Evolutionary conservation across 1,140 invertebrate species (phyloP).

Genomic region (Daktulosphaira vitifoliae): DNA sequence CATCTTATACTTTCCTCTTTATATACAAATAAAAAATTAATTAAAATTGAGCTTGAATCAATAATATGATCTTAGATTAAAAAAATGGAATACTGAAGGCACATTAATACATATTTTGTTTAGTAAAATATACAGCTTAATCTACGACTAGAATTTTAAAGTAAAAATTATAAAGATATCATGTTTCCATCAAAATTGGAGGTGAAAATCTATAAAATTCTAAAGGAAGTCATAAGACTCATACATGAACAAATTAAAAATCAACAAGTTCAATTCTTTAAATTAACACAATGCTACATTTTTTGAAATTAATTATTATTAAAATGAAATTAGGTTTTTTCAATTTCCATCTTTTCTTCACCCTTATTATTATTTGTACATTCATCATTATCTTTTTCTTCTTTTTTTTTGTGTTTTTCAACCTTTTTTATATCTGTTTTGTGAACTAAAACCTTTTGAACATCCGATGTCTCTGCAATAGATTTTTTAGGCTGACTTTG

Average conservation of each 20-base stretch:
- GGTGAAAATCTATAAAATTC: too few relatives aligned
- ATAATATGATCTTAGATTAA: too few relatives aligned
- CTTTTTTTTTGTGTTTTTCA: not conserved
- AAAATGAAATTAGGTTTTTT: too few relatives aligned
- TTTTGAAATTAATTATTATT: constrained; percentile 14
- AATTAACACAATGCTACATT: too few relatives aligned
- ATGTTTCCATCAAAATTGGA: not conserved
- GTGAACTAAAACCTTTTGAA: constrained; percentile 37
- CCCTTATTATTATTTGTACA: constrained; percentile 31
- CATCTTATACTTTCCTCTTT: too few relatives aligned
- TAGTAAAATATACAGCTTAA: constrained; percentile 6
- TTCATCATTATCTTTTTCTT: constrained; percentile 2
- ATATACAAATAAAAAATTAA: too few relatives aligned
- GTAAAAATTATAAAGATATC: constrained; percentile 5
- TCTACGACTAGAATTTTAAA: constrained; percentile 30
- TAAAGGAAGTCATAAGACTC: too few relatives aligned
- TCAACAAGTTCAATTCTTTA: too few relatives aligned
- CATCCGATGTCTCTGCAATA: constrained; percentile 19
- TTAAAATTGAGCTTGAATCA: too few relatives aligned
- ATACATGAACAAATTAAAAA: too few relatives aligned
- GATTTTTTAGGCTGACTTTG: constrained; percentile 27
- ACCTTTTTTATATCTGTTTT: constrained; percentile 8
- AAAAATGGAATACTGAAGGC: constrained; percentile 23
- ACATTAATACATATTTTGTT: not conserved
- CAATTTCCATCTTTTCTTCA: constrained; percentile 9